Base-by-base conservation (phyloP, 2,797 vertebrate genomes). In the Gadopsis marmoratus region DNA sequence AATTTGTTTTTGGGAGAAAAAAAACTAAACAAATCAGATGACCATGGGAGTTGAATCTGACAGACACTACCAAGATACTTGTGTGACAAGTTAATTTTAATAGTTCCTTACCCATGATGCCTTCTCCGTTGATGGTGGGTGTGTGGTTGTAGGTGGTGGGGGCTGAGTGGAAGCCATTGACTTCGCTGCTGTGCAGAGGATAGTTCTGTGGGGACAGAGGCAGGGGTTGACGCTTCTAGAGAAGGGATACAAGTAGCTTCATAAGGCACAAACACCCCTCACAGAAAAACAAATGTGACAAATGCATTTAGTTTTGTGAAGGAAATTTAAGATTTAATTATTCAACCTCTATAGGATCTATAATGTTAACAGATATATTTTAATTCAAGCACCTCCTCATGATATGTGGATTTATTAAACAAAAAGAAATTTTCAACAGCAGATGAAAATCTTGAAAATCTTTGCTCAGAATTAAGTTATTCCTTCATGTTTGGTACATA, bases 101-200 rank as follows among this genome's bases (percentile, higher is more conserved):
- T 16, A 48, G 33, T 39, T 56, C 13, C 60, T 79, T 94, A 99
- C 98, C 97, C 96, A 99, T 96, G 76, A 99, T 96, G 76, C 78
- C 92, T 77, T 99, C 98, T 82, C 97, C 97, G 0, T 97, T 97
- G 92, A 97, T 97, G 0, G 97, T 91, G 5, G 98, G 95, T 0
- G 98, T 97, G 92, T 99, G 98, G 87, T 96, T 97, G 74, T 97
- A 96, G 0, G 97, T 96, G 4, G 96, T 83, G n/a, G 97, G 94
- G 68, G 95, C 89, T 0, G 97, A 93, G 84, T 98, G 96, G 0
- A 95, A 95, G 0, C 97, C 97, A 0, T 98, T 99, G 69, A 98
- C 97, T 82, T 99, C 98, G 1, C 95, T 96, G 74, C 96, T 94
- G 1, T 97, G 98, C 87, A 99, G 95, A 89, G 96, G 97, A 94